Base-by-base conservation (phyloP, 2,797 vertebrate species). In the Hydrophis major region DNA sequence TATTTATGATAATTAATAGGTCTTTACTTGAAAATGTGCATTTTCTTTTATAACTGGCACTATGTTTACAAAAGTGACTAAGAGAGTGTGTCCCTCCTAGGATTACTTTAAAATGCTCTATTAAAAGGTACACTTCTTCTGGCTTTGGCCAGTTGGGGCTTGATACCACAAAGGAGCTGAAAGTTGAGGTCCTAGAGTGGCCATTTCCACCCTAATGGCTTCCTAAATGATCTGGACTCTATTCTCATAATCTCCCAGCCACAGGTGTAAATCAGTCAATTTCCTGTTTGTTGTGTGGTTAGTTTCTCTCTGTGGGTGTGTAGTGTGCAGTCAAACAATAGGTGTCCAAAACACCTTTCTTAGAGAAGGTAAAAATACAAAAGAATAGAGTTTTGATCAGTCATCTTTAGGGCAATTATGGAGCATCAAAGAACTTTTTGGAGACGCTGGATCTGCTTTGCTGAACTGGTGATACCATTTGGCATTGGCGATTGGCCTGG, bases 41-140 rank as follows among this genome's bases (percentile, higher is more conserved):
- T 74, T 37, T 92, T 94, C 94, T 89, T 95, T 96, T 90, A 93
- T 95, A 94, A 78, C 92, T 93, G 90, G 92, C 92, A 37, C 90
- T 93, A 88, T 32, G 4, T 93, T 93, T 95, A 3, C 95, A 93
- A 78, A 66, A 88, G 91, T 90, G 94, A 91, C 93, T 94, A 1
- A 89, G 57, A 32, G 88, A 90, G 53, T 37, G 8, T 94, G 22
- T 78, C 42, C 14, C n/a, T 56, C 53, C 27, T 37, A 93, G 55
- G n/a, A 57, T 20, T 22, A 66, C 27, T 47, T 32, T 83, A 88
- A 88, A 87, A 37, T 78, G 20, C 18, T 63, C n/a, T 74, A 56
- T 78, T n/a, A 78, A 88, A 87, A 25, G 74, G 2, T n/a, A 42
- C 22, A 11, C 14, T 83, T 61, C 16, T 7, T 63, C 66, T 56